Evolutionary conservation across 2,797 vertebrate species (phyloP).

Genomic region (Eulemur mongoz): DNA sequence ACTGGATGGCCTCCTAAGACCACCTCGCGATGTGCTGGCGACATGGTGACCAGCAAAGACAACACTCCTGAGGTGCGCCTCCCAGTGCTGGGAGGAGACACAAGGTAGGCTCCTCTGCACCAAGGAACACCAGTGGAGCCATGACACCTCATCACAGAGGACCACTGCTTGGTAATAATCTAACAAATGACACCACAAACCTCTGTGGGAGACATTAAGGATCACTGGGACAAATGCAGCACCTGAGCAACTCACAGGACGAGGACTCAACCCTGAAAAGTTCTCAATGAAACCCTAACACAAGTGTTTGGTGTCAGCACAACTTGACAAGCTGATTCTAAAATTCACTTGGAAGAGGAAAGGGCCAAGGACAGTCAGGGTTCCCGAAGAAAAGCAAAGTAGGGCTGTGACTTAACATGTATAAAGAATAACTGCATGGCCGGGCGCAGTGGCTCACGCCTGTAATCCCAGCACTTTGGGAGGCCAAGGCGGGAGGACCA

Average conservation of each 20-base stretch:
- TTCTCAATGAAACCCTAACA: neutral
- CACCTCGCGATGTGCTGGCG: neutral
- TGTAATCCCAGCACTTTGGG: too few species aligned
- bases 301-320: neutral
- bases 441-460: too few species aligned
- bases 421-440: too few species aligned
- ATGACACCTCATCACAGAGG: neutral
- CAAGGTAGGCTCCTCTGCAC: neutral
- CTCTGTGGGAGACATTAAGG: neutral
- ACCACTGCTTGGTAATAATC: neutral
- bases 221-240: fast-evolving
- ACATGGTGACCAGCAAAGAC: neutral
- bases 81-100: neutral
- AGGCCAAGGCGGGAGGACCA: too few species aligned
- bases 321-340: neutral
- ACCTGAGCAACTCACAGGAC: too few species aligned
- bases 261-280: neutral
- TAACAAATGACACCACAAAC: neutral
- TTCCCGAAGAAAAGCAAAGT: neutral
- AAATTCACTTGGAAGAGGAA: neutral
- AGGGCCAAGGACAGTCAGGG: neutral
- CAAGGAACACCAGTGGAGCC: neutral
- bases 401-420: neutral
- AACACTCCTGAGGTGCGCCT: neutral
- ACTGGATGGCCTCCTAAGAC: neutral